Evolutionary conservation across 2,797 vertebrate species (phyloP).

Genomic region (Cirrhinus molitorella): DNA sequence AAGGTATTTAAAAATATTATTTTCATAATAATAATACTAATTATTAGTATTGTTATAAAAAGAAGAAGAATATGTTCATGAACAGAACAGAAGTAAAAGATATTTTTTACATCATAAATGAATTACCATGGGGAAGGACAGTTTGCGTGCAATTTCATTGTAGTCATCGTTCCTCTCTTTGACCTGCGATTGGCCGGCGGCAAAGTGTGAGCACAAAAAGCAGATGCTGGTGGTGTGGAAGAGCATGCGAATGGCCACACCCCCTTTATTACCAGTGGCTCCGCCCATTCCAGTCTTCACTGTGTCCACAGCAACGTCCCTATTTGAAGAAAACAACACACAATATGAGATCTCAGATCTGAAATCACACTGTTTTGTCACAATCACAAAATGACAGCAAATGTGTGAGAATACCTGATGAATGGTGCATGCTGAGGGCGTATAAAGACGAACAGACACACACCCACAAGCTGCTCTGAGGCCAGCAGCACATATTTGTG

Average conservation of each 20-base stretch:
- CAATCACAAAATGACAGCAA: neutral
- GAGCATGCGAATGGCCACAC: conserved; percentile 94
- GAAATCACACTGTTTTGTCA: neutral
- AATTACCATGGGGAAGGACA: conserved; percentile 95
- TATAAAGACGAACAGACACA: conserved; percentile 97
- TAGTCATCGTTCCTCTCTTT: conserved; percentile 99
- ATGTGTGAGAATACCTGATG: conserved; percentile 81
- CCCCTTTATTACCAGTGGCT: conserved; percentile 97
- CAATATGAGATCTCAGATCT: conserved; percentile 13
- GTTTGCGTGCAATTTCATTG: conserved; percentile 91
- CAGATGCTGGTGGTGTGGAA: conserved; percentile 98
- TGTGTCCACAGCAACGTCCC: conserved; percentile 96
- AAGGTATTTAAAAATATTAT: neutral
- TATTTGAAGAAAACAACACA: conserved; percentile 63
- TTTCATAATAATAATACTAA: neutral
- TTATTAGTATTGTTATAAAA: neutral
- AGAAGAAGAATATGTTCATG: neutral
- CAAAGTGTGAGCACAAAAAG: conserved; percentile 98
- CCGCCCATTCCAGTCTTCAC: conserved; percentile 99
- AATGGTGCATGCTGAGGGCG: conserved; percentile 96
- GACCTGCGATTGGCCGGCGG: conserved; percentile 97
- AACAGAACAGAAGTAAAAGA: neutral
- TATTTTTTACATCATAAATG: neutral
- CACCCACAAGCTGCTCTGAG: conserved; percentile 97
- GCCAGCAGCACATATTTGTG: conserved; percentile 96